Evolutionary conservation across 2,113 vertebrate species (phyloP).

Genomic region (Shinisaurus crocodilurus): DNA sequence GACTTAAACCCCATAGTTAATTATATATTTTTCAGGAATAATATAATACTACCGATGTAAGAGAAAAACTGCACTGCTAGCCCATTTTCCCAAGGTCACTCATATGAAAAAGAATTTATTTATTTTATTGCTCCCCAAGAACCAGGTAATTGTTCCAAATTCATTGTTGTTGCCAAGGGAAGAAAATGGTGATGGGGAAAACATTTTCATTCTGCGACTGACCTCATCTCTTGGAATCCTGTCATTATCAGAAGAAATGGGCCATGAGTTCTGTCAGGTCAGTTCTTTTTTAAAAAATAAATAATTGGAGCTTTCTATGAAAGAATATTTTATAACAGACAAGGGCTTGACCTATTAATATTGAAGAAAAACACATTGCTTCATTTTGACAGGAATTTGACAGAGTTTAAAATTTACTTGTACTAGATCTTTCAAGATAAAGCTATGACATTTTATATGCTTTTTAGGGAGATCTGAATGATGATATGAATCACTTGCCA

Average conservation of each 20-base stretch:
- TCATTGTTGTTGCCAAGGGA: conserved; percentile 43
- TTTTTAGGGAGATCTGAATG: neutral
- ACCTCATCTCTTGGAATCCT: conserved; percentile 46
- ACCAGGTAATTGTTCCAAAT: conserved; percentile 57
- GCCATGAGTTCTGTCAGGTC: conserved; percentile 24
- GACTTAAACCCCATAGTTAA: conserved; percentile 25
- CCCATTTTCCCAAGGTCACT: conserved; percentile 38
- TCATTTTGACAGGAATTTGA: conserved; percentile 42
- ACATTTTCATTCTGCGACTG: conserved; percentile 58
- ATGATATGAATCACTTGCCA: neutral
- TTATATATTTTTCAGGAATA: conserved; percentile 21
- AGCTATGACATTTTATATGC: conserved; percentile 14
- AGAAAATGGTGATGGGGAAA: conserved; percentile 34
- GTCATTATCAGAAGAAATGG: conserved; percentile 38
- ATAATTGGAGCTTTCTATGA: conserved; percentile 45
- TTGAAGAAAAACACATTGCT: conserved; percentile 19
- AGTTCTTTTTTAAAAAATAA: conserved; percentile 33
- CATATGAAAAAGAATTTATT: conserved; percentile 52
- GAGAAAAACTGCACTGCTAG: conserved; percentile 11
- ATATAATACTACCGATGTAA: neutral
- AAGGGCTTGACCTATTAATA: conserved; percentile 27
- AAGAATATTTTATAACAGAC: conserved; percentile 22
- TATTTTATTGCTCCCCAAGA: conserved; percentile 38
- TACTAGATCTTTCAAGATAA: conserved; percentile 21
- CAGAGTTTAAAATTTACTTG: conserved; percentile 14